Evolutionary conservation across 2,888 invertebrate species (phyloP).

Genomic region (Teleiodes luculella): DNA sequence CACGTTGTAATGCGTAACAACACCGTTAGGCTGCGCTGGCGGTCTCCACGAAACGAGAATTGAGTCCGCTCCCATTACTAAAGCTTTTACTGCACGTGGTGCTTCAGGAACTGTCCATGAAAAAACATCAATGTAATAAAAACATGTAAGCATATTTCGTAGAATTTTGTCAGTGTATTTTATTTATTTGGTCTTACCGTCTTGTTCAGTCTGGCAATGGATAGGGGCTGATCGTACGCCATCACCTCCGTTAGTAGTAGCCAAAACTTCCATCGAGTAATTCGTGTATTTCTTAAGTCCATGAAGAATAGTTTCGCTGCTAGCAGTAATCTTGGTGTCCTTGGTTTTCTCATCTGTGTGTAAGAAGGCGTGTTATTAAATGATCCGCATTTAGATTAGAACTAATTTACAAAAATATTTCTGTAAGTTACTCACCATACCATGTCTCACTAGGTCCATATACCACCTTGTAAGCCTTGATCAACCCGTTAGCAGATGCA

Average conservation of each 20-base stretch:
- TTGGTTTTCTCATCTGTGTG: conserved; percentile 89
- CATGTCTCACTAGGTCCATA: conserved; percentile 94
- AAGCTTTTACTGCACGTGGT: conserved; percentile 94
- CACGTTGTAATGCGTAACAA: conserved; percentile 94
- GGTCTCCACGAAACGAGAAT: conserved; percentile 96
- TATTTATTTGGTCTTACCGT: conserved; percentile 89
- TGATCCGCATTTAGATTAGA: too few species aligned
- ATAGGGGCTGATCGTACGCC: conserved; percentile 93
- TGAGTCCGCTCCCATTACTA: conserved; percentile 94
- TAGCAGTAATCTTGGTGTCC: conserved; percentile 94
- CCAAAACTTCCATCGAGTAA: conserved; percentile 97
- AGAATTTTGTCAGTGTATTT: not conserved
- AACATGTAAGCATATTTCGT: too few species aligned
- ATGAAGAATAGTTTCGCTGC: conserved; percentile 94
- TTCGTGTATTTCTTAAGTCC: conserved; percentile 96
- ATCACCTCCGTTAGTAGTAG: conserved; percentile 96
- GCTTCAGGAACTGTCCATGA: conserved; percentile 88
- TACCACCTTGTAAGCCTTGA: conserved; percentile 96
- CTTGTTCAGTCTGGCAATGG: conserved; percentile 96
- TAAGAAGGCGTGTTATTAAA: too few species aligned
- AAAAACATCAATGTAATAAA: not conserved
- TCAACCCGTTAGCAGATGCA: conserved; percentile 94
- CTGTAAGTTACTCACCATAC: conserved; percentile 86
- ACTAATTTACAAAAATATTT: too few species aligned
- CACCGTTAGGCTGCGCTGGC: conserved; percentile 94